Percentiles rank a stretch among this genome's conserved stretches.
Evolutionary conservation across 1,140 invertebrate species (phyloP).

Genomic region (Bathynomus jamesi): DNA sequence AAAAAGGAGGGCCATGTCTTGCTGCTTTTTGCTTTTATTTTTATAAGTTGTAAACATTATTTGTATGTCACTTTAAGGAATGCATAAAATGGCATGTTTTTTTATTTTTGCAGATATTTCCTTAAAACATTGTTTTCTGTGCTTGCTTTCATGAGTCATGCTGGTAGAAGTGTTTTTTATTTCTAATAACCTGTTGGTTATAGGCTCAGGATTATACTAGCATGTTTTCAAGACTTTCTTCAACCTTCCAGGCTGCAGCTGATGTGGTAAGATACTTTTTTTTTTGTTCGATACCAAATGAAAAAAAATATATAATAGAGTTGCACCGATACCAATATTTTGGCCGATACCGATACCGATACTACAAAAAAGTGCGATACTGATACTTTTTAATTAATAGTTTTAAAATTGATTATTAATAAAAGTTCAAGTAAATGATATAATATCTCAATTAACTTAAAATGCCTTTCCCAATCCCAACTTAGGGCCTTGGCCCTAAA

Average conservation of each 20-base stretch:
- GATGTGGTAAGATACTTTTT: not conserved
- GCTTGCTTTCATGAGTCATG: not conserved
- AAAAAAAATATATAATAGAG: not conserved
- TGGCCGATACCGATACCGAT: not conserved
- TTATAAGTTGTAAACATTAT: not conserved
- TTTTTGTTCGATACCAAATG: not conserved
- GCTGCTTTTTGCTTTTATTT: not conserved
- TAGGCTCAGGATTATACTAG: too few relatives aligned
- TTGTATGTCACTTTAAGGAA: not conserved
- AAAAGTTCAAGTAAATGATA: too few relatives aligned
- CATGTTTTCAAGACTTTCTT: not conserved
- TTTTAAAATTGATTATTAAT: too few relatives aligned
- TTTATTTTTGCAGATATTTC: not conserved
- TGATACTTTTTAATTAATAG: not conserved
- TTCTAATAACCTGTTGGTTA: too few relatives aligned
- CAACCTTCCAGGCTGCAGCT: not conserved
- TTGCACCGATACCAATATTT: not conserved
- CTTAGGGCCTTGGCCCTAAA: too few relatives aligned
- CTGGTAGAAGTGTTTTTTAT: not conserved
- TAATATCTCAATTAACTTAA: too few relatives aligned
- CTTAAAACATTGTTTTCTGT: not conserved
- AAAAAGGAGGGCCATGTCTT: too few relatives aligned
- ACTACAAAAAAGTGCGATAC: not conserved
- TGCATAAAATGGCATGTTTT: not conserved
- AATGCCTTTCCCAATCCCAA: too few relatives aligned